Base-by-base conservation (phyloP, 1,140 invertebrate species). In the Trichonephila clavata region DNA sequence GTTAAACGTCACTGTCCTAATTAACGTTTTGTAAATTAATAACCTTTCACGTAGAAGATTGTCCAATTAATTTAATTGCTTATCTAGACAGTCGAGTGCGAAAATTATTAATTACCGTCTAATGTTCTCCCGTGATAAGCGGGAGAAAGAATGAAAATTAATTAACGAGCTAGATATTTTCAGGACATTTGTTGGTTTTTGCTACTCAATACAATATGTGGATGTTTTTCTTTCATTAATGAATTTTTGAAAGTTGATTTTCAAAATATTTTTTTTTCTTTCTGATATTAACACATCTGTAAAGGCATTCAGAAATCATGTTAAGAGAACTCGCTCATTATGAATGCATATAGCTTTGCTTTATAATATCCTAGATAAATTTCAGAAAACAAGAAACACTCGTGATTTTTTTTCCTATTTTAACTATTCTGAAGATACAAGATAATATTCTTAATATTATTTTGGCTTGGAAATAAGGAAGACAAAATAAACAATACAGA, bases 1-100 rank as follows among this genome's bases (percentile, higher is more conserved):
- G 50, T 92, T 65, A n/a, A 92, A 84, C 60, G 60, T 92, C 43
- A 63, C 80, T 84, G 77, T 65, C 60, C 80, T 80, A 92, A 92
- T 92, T 92, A 92, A 92, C 80, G 80, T 84, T 92, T 84, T 50
- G 39, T 60, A 92, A 84, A 92, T 92, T 92, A 92, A 92, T 92
- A 92, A 92, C 90, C 90, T 92, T 92, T 92, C 81, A 92, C 81
- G 68, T 81, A 81, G 89, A 90, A 90, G 68, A 92, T 80, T 80
- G 59, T 84, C 32, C 90, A 84, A 92, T 92, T 92, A 83, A 92
- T 84, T 92, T 92, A 92, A 92, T 92, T 84, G 90, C 59, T 92
- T 43, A 92, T 80, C 77, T 81, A 84, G 60, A 92, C 32, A 18
- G 32, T 65, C 20, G 59, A 84, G 80, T 80, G 90, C 16, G 77